A percentile compares a stretch with the other conserved stretches of the same genome.
phyloP scores from a whole-genome alignment of 2,797 vertebrate genomes.

The Onychomys torridus region DNA sequence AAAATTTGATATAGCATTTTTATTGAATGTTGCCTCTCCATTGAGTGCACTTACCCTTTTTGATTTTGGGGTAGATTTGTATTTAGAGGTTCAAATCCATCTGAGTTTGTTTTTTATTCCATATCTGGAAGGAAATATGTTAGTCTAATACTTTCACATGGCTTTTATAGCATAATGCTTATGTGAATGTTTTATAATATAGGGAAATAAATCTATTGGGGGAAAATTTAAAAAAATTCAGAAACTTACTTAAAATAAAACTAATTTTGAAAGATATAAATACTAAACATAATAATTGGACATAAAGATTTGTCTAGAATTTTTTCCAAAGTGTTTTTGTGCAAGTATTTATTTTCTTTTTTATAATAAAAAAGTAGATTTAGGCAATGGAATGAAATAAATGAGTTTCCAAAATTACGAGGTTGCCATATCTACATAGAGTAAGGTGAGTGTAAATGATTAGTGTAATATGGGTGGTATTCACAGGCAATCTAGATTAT shows the following conservation, averaged over 20 bases:
- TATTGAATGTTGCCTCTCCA: neutral
- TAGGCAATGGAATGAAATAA: neutral
- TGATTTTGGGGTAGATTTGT: neutral
- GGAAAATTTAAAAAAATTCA: neutral
- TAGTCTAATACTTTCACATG: neutral
- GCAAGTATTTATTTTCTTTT: neutral
- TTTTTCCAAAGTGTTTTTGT: neutral
- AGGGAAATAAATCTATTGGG: neutral
- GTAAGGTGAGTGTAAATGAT: neutral
- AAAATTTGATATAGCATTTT: neutral
- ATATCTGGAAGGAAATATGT: neutral
- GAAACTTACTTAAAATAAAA: neutral
- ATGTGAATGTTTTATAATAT: neutral
- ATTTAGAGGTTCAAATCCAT: neutral
- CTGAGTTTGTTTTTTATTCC: neutral
- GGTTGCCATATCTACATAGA: neutral
- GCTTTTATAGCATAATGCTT: neutral
- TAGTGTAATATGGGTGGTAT: neutral
- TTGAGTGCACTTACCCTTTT: neutral
- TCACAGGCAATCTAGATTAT: neutral
- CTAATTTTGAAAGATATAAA: constrained; percentile 21
- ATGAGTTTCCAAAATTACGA: constrained; percentile 15
- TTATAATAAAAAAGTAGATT: neutral
- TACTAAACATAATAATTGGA: neutral
- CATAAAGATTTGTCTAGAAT: neutral